These are phyloP conservation scores for Spodoptera picta DNA, from an alignment of 2,888 invertebrate species.

Conservation along the genomic window DNA sequence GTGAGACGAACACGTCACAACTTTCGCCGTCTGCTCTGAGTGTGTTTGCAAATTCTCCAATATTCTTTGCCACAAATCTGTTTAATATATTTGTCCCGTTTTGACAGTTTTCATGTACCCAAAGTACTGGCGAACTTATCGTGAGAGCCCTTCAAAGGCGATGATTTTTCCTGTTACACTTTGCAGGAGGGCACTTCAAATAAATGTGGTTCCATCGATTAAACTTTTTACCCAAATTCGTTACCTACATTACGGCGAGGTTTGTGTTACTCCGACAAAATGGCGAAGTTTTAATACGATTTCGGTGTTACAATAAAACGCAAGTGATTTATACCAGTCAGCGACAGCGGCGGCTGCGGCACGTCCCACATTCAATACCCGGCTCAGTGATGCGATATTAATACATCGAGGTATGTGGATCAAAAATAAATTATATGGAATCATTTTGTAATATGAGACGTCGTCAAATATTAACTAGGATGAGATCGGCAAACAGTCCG, in stretches of 20 bases:
- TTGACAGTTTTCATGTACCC: too few species aligned
- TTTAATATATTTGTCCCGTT: not conserved
- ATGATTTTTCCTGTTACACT: conserved; percentile 17
- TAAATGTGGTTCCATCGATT: conserved; percentile 31
- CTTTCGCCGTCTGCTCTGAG: not conserved
- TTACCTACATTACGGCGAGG: too few species aligned
- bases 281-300: too few species aligned
- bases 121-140: conserved; percentile 16
- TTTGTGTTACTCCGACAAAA: too few species aligned
- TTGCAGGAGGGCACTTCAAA: conserved; percentile 10
- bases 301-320: too few species aligned
- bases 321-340: too few species aligned
- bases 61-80: conserved; percentile 14
- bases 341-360: too few species aligned
- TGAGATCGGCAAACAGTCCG: conserved; percentile 31
- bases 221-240: not conserved
- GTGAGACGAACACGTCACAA: not conserved
- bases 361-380: too few species aligned
- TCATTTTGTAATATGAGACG: conserved; percentile 11
- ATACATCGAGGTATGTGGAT: conserved; percentile 22
- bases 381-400: conserved; percentile 13
- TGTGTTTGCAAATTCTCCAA: conserved; percentile 9
- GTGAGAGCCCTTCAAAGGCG: conserved; percentile 28
- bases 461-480: conserved; percentile 28
- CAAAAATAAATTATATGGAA: conserved; percentile 25